Evolutionary conservation across 2,113 vertebrate genomes (phyloP), one percentile per base, ranked within the genome.

Genomic region (Pogona vitticeps): DNA sequence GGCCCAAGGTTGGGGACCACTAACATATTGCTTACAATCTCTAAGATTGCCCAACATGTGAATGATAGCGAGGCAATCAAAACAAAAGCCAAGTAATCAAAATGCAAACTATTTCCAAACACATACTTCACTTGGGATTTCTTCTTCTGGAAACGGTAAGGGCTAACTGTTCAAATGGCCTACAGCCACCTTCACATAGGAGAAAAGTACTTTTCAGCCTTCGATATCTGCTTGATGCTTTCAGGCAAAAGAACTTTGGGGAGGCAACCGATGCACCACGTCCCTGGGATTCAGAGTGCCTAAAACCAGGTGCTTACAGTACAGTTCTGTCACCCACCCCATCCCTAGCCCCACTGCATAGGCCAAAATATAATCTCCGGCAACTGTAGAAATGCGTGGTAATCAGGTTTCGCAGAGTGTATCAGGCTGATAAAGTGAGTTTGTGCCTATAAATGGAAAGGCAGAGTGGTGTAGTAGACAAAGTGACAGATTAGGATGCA

Each of bases 121-220:
- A 6, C 46, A 52, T 76, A 5, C 56, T 38, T 65, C 52, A 58
- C 79, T 72, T 73, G 0, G 0, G 0, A 82, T 90, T 88, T 63
- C 59, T 83, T 88, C 92, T 91, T 58, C 78, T 90, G 80, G 68
- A 79, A 89, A 78, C n/a, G 91, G 81, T 75, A 89, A 93, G 38
- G 0, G 0, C 88, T 14, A 38, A 58, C 26, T 17, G 59, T 86
- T 85, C 86, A 88, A 89, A 90, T 78, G 61, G 40, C 23, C 56
- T 28, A 83, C 52, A 89, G 87, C 91, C 89, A 85, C 87, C 89
- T 91, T 91, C 72, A 78, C 86, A 94, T 76, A 86, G 89, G 78
- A 83, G 88, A 52, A 83, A 88, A 68, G 0, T 87, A 67, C 88
- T 91, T 91, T 87, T 83, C 87, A 93, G 91, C 88, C 85, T 87